Evolutionary conservation across 92 coral and sea anemone species (phyloP), one percentile per base, ranked within the genome.

Genomic region (Porites rus): DNA sequence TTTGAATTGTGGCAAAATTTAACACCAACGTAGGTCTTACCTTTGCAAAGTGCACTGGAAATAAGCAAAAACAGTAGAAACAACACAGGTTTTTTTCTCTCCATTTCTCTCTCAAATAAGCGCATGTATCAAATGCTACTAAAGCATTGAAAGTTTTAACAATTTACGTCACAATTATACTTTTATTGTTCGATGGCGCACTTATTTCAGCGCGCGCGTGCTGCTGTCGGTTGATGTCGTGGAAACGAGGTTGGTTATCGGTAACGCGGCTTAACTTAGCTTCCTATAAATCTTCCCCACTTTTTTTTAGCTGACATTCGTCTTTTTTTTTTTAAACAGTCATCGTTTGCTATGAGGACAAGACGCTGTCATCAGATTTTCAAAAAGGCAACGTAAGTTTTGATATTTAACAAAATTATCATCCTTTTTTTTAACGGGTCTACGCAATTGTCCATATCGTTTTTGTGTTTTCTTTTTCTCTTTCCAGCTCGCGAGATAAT

Each of bases 311-410:
- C 51, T 7, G 1, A 51, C 52, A 28, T 19, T 10, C 9, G 4
- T 17, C 53, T 13, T 16, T 38, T 19, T 84, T 9, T 65, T 75
- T 16, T 1, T 10, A 12, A 5, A 38, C 81, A 96, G 99, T 96
- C 99, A 13, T 92, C 98, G 17, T 91, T 97, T 81, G 87, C 95
- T 46, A 96, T 94, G 88, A 90, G 97, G 11, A 92, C 91, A 60
- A 95, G 74, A 22, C 96, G 99, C 31, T 97, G 99, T 66, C 96
- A 88, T 65, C 90, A 93, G 64, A 97, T 97, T 58, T 95, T 97
- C 82, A 79, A 77, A 68, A 93, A 88, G 64, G 99, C 98, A 51
- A 93, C 82, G 99, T 97, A 88, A 82, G 96, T 76, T 22, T 24
- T 8, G 18, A 9, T 6, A 16, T 6, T 6, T 14, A 53, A 56